Base-by-base conservation (phyloP, 2,888 invertebrate genomes). In the Pimpla rufipes region DNA sequence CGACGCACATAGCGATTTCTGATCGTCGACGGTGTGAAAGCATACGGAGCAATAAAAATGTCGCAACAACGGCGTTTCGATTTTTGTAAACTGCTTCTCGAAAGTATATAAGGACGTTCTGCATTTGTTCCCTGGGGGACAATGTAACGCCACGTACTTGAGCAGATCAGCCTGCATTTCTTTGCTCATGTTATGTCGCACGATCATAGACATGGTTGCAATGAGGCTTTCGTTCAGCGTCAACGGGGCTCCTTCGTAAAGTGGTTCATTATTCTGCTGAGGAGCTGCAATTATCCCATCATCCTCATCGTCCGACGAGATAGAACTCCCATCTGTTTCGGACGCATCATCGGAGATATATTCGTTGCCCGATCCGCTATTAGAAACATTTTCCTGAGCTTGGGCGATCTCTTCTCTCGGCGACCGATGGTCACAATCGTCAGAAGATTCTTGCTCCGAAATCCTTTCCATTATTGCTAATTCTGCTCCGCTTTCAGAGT, bases 241-340 rank as follows among this genome's bases (percentile, higher is more conserved):
- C n/a, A 47, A 3, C n/a, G 47, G 47, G n/a, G 47, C 47, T n/a
- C 47, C 47, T 13, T 47, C n/a, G n/a, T n/a, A 47, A 47, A 47
- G 47, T n/a, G 47, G 47, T 47, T 47, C 47, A n/a, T 47, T 47
- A n/a, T 47, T 47, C n/a, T n/a, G n/a, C 47, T 47, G 47, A 11
- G 47, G 47, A 11, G 47, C 47, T 29, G 29, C 29, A 29, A 29
- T 29, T 3, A 29, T 29, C 47, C n/a, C 47, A 47, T 5, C 47
- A 47, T 47, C n/a, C n/a, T 0, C n/a, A 47, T 47, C n/a, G n/a
- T n/a, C 47, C 29, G 29, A 29, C 2, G 29, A 29, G 29, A 29
- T 29, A 29, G 29, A 29, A 29, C 29, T 29, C 29, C 3, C 29
- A 3, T 29, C 29, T 29, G 29, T 29, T 3, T 29, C 29, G 29